Percentiles rank a stretch among this genome's conserved stretches.
Conservation (phyloP, 2,888 invertebrate species). For the Amiota minor region DNA sequence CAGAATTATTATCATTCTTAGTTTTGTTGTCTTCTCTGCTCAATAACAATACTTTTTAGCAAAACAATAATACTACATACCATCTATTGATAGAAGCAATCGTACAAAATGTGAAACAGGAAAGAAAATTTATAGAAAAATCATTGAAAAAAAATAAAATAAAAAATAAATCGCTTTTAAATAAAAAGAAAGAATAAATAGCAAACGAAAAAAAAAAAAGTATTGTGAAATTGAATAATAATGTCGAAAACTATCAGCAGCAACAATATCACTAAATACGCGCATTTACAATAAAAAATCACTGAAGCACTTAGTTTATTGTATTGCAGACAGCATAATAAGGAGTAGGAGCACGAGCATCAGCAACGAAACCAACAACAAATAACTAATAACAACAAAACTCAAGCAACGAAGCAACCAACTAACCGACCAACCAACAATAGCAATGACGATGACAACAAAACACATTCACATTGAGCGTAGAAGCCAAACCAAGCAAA, state of each 20-base stretch:
- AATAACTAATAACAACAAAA: neutral
- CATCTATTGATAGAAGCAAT: too few species aligned
- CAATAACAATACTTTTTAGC: too few species aligned
- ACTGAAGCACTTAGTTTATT: slow-evolving; percentile 28
- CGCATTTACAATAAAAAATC: slow-evolving; percentile 27
- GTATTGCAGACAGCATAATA: slow-evolving; percentile 16
- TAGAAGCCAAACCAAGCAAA: neutral
- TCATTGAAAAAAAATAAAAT: neutral
- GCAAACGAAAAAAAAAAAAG: slow-evolving; percentile 1
- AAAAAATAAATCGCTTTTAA: slow-evolving; percentile 36
- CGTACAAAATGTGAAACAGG: too few species aligned
- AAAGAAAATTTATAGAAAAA: too few species aligned
- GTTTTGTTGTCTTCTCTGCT: too few species aligned
- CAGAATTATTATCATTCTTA: too few species aligned
- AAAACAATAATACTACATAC: too few species aligned
- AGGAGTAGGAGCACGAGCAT: neutral
- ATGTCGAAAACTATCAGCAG: slow-evolving; percentile 27
- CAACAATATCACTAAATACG: slow-evolving; percentile 27
- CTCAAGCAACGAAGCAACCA: neutral
- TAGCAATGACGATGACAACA: neutral
- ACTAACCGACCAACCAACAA: slow-evolving; percentile 11
- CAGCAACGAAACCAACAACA: slow-evolving; percentile 11
- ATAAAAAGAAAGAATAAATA: slow-evolving; percentile 33
- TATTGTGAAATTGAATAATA: slow-evolving; percentile 28
- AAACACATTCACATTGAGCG: neutral